These are phyloP conservation scores for Phyllotreta cruciferae DNA, from an alignment of 2,888 invertebrate genomes.

Conservation along the genomic window DNA sequence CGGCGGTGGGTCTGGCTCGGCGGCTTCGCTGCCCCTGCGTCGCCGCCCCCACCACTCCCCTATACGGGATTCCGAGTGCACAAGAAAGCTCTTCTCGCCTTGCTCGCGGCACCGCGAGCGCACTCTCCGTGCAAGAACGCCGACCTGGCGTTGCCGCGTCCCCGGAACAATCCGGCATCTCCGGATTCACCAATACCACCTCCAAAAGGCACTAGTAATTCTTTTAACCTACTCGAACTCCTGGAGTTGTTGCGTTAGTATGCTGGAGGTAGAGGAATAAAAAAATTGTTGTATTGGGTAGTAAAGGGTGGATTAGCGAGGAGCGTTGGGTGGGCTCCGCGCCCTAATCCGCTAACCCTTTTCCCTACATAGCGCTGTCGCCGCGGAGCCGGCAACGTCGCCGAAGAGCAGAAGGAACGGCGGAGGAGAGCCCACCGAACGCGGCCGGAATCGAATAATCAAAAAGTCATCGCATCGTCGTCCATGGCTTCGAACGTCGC, in stretches of 20 bases:
- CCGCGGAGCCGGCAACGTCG: constrained; percentile 24
- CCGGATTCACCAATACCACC: too few species aligned
- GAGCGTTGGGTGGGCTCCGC: constrained; percentile 1
- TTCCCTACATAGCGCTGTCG: neutral
- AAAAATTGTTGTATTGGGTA: neutral
- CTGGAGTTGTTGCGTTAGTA: neutral
- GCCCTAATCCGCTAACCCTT: constrained; percentile 22
- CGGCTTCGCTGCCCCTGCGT: constrained; percentile 14
- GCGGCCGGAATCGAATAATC: constrained; percentile 53
- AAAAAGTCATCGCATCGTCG: constrained; percentile 56
- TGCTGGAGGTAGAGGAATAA: neutral
- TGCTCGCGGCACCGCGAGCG: constrained; percentile 45
- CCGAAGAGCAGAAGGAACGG: constrained; percentile 37
- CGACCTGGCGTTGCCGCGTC: constrained; percentile 11
- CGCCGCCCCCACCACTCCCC: constrained; percentile 34
- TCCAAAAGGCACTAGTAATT: neutral
- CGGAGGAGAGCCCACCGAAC: constrained; percentile 34
- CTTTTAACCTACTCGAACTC: neutral
- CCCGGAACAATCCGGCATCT: neutral
- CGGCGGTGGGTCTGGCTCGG: constrained; percentile 20
- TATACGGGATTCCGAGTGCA: constrained; percentile 35
- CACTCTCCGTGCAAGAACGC: constrained; percentile 48
- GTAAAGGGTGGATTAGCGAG: neutral
- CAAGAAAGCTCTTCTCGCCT: constrained; percentile 46
- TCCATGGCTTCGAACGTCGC: constrained; percentile 44